Conservation (phyloP, 2,888 invertebrate genomes). For the Anaspis maculata region DNA sequence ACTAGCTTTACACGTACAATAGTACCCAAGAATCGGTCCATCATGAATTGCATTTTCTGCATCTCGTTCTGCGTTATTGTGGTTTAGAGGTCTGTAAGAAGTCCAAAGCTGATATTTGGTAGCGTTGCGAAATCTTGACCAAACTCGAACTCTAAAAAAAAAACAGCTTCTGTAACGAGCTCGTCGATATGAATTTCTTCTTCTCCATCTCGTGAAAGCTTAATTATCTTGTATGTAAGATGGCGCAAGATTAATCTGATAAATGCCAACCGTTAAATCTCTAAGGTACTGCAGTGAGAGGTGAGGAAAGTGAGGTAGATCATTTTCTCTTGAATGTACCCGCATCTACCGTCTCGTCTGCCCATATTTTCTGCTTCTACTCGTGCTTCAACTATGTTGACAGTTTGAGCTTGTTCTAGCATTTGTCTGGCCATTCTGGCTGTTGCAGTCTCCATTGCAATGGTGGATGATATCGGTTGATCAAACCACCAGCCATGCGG, state of each 20-base stretch:
- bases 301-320: neutral
- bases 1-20: constrained; percentile 8
- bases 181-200: neutral
- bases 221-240: neutral
- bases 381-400: too few relatives aligned
- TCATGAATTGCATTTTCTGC: neutral
- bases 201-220: neutral
- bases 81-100: constrained; percentile 3
- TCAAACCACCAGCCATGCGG: constrained; percentile 1
- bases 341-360: neutral
- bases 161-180: neutral
- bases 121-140: constrained; percentile 2
- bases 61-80: neutral
- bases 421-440: too few relatives aligned
- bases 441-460: constrained; percentile 7
- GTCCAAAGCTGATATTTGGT: too few relatives aligned
- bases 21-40: constrained; percentile 2
- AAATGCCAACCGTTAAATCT: neutral
- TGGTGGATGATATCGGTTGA: constrained; percentile 5
- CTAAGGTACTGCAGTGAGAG: neutral
- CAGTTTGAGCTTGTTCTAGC: too few relatives aligned
- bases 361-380: constrained; percentile 4
- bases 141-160: constrained; percentile 1
- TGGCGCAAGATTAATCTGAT: constrained; percentile 2
- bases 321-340: neutral